These are phyloP conservation scores for Lepidurus apus DNA, from an alignment of 1,140 invertebrate genomes.

Conservation along the genomic window DNA sequence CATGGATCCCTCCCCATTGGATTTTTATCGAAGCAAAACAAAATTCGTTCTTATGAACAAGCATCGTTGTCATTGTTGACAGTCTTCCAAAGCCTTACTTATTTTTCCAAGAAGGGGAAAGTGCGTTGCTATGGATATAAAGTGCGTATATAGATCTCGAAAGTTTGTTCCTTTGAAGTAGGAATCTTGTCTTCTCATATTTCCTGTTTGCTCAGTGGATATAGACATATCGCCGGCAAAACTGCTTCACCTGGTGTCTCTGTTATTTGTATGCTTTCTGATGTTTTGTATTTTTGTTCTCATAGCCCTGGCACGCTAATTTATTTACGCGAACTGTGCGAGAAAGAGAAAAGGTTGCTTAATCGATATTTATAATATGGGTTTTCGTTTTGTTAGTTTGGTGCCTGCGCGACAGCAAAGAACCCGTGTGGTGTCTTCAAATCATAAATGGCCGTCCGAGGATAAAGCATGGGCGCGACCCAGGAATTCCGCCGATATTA, in stretches of 20 bases:
- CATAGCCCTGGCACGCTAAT: too few species aligned
- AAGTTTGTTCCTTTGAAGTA: neutral
- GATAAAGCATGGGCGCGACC: neutral
- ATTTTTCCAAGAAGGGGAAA: neutral
- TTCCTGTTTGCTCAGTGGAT: neutral
- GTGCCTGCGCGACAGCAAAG: neutral
- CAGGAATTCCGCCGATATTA: slow-evolving; percentile 32
- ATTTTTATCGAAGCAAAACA: too few species aligned
- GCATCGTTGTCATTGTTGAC: neutral
- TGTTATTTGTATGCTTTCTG: too few species aligned
- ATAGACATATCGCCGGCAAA: too few species aligned
- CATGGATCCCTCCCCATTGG: too few species aligned
- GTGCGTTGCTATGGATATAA: neutral
- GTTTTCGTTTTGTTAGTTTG: neutral
- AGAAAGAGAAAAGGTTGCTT: too few species aligned
- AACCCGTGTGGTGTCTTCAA: neutral
- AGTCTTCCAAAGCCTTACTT: neutral
- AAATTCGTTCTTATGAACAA: neutral
- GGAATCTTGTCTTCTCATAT: neutral
- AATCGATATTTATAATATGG: too few species aligned
- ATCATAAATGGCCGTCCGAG: neutral
- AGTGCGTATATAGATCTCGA: neutral
- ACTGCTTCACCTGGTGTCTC: too few species aligned
- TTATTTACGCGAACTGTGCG: too few species aligned
- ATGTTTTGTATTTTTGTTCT: too few species aligned